These are phyloP conservation scores for Sylvilagus floridanus DNA, from an alignment of 2,797 vertebrate species.

Conservation along the genomic window DNA sequence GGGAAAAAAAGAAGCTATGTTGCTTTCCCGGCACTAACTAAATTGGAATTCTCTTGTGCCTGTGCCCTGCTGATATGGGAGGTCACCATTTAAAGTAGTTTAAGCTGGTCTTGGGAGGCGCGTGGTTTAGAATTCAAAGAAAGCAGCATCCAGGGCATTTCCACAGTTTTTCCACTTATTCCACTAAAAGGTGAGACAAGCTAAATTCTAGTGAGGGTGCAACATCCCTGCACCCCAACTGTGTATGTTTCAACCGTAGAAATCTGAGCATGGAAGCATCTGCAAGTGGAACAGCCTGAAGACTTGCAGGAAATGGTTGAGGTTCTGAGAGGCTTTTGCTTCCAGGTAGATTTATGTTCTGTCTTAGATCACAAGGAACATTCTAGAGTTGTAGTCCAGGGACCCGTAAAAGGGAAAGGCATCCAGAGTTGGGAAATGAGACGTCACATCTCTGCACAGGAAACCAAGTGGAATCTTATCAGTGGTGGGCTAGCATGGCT, in stretches of 20 bases:
- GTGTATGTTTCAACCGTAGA: not conserved
- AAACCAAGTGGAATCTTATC: not conserved
- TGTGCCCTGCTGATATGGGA: not conserved
- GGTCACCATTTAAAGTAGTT: constrained; percentile 17
- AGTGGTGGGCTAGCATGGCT: not conserved
- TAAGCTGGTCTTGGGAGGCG: not conserved
- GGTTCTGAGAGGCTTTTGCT: not conserved
- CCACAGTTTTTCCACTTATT: not conserved
- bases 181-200: not conserved
- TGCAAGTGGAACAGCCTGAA: not conserved
- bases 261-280: not conserved
- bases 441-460: not conserved
- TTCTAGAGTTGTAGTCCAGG: not conserved
- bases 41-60: constrained; percentile 21
- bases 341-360: not conserved
- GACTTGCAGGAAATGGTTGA: not conserved
- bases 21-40: not conserved
- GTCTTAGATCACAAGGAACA: not conserved
- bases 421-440: not conserved
- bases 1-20: not conserved
- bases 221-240: not conserved
- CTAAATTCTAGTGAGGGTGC: not conserved
- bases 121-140: not conserved
- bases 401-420: not conserved
- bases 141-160: not conserved